Conservation (phyloP, 2,797 vertebrate genomes). For the Brachymystax lenok region DNA sequence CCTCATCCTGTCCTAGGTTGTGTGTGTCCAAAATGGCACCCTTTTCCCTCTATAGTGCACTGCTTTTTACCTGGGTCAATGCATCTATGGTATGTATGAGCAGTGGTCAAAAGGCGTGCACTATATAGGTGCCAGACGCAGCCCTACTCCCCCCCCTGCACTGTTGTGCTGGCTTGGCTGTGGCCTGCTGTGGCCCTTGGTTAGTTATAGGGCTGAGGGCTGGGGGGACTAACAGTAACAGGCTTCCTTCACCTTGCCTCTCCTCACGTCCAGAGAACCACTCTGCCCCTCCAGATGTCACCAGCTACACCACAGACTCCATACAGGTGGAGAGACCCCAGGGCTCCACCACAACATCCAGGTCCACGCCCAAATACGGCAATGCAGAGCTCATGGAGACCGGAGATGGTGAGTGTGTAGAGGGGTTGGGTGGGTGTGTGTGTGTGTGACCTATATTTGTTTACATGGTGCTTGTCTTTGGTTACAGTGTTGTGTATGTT, state of each 20-base stretch:
- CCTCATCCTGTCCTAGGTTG: no score
- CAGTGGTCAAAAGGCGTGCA: not conserved
- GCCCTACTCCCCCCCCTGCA: not conserved
- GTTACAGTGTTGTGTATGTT: not conserved
- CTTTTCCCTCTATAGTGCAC: not conserved
- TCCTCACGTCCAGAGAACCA: slow-evolving; percentile 84
- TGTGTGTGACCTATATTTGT: not conserved
- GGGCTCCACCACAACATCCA: slow-evolving; percentile 59
- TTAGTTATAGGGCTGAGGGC: not conserved
- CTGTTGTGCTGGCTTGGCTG: not conserved
- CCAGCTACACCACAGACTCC: slow-evolving; percentile 95
- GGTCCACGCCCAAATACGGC: slow-evolving; percentile 88
- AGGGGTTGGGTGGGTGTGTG: not conserved
- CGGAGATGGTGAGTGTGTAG: slow-evolving; percentile 62
- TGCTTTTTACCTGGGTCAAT: not conserved
- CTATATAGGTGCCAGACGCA: not conserved
- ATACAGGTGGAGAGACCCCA: slow-evolving; percentile 72
- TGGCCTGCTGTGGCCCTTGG: not conserved
- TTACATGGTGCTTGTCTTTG: not conserved
- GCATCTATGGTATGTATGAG: not conserved
- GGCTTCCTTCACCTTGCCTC: slow-evolving; percentile 15
- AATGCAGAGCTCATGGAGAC: slow-evolving; percentile 91
- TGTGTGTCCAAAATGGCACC: not conserved
- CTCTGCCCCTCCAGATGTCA: slow-evolving; percentile 96
- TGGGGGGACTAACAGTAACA: slow-evolving; percentile 9